Evolutionary conservation across 2,888 invertebrate genomes (phyloP), one percentile per base, ranked within the genome.

Genomic region (Ferrisia virgata): DNA sequence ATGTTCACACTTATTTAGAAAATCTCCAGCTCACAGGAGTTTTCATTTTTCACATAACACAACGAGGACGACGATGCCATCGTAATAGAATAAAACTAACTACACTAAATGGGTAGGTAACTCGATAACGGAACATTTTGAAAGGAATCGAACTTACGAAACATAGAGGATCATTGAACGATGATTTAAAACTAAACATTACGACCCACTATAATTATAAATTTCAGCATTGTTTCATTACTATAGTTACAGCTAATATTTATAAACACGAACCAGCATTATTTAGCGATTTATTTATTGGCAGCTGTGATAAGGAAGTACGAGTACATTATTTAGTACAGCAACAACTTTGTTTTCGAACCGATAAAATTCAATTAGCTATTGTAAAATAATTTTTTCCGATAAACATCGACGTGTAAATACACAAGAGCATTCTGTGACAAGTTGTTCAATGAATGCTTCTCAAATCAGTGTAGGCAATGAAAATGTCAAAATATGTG

Each of bases 251-350:
- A 53, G 22, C 53, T 5, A 64, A 64, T 64, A 64, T 64, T 64
- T 64, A 64, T 28, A 64, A 64, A 64, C 28, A 64, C 28, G 8
- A 28, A 18, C 15, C 1, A 28, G 64, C 28, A 15, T 64, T 64
- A 64, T 64, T 64, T 28, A 64, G 28, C 28, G 64, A 64, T 64
- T 64, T 64, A 64, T 64, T 64, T 64, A 64, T 64, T 64, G 31
- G 64, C 64, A 64, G 28, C 28, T 64, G 28, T 31, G 64, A 64
- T 64, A 64, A 64, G 64, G 64, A 64, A 64, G 64, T 64, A n/a
- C n/a, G n/a, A n/a, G n/a, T n/a, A n/a, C n/a, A n/a, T n/a, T n/a
- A 64, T 64, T 64, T 53, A 6, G 22, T 18, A 47, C 11, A 64
- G 13, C 64, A 25, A 64, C 64, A 1, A 64, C 64, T 28, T 28